Evolutionary conservation across 2,888 invertebrate genomes (phyloP).

Genomic region (Ectemnius cavifrons): DNA sequence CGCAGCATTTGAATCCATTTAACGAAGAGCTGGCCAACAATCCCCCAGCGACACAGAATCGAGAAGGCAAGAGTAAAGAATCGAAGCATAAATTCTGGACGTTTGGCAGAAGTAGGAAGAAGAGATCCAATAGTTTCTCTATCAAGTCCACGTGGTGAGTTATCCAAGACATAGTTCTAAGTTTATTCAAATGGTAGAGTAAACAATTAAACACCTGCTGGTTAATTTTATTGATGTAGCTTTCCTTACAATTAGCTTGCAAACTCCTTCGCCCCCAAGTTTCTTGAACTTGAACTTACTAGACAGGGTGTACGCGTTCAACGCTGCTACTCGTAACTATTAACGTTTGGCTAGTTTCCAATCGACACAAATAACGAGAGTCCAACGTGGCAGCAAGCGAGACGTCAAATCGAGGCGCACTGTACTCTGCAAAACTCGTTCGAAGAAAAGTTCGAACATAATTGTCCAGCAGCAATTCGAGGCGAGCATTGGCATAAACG

Average conservation of each 20-base stretch:
- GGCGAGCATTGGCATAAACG: neutral
- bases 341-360: constrained; percentile 47
- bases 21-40: constrained; percentile 79
- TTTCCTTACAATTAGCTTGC: neutral
- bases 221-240: neutral
- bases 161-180: neutral
- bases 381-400: constrained; percentile 20
- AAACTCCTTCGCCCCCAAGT: constrained; percentile 24
- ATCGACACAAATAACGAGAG: constrained; percentile 35
- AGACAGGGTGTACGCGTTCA: constrained; percentile 21
- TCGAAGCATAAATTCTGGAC: constrained; percentile 73
- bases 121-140: constrained; percentile 82
- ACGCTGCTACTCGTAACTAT: constrained; percentile 20
- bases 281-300: constrained; percentile 52
- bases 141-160: constrained; percentile 63
- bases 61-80: constrained; percentile 66
- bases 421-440: constrained; percentile 32
- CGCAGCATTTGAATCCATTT: constrained; percentile 88
- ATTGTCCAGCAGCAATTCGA: too few relatives aligned
- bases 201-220: neutral
- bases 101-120: constrained; percentile 78
- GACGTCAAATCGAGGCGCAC: constrained; percentile 36
- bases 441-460: constrained; percentile 20
- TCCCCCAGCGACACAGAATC: constrained; percentile 45
- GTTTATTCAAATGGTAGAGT: neutral